phyloP scores from a whole-genome alignment of 64 coral and sea anemone species.

The Trachythela sp. region DNA sequence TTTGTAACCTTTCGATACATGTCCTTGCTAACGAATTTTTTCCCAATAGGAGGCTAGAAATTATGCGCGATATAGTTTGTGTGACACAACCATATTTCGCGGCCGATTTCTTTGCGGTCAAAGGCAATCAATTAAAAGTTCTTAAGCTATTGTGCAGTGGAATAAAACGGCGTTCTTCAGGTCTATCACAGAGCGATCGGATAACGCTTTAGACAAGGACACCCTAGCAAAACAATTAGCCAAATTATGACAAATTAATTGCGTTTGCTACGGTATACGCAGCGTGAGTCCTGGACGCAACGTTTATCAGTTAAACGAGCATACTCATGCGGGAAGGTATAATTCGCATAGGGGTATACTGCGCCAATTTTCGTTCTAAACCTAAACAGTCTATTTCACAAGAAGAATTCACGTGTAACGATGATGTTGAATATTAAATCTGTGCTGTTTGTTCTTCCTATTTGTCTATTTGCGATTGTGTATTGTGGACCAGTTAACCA shows the following conservation, averaged over 20 bases:
- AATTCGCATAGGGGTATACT: no score
- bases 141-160: background rate
- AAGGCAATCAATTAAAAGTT: background rate
- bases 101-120: conserved; percentile 2
- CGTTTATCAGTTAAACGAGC: background rate
- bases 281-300: background rate
- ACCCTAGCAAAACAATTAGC: background rate
- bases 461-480: background rate
- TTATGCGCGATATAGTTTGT: no score
- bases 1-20: no score
- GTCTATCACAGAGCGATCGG: background rate
- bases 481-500: background rate
- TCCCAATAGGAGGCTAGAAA: no score
- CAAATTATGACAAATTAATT: conserved; percentile 26
- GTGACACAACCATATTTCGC: no score
- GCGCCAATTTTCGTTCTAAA: no score
- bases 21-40: no score
- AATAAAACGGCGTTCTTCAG: background rate
- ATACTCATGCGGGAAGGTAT: background rate
- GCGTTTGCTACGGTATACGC: background rate
- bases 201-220: background rate
- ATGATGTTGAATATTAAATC: background rate
- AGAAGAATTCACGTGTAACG: background rate
- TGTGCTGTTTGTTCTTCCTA: background rate
- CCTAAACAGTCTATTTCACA: background rate